Evolutionary conservation across 2,888 invertebrate genomes (phyloP).

Genomic region (Pammene fasciana): DNA sequence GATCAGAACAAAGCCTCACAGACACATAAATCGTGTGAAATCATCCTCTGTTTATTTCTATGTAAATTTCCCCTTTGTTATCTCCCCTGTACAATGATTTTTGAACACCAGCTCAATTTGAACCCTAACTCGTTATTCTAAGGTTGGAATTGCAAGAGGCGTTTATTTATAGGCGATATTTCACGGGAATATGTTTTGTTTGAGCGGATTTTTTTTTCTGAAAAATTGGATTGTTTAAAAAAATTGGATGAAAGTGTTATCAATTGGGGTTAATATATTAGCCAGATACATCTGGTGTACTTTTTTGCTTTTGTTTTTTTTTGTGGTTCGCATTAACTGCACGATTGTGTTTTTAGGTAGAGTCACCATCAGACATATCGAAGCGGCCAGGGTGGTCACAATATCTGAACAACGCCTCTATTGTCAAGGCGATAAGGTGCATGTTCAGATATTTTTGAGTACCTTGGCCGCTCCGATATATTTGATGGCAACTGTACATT

Average conservation of each 20-base stretch:
- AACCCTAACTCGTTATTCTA: not conserved
- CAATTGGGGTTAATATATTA: conserved; percentile 16
- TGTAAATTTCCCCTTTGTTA: conserved; percentile 42
- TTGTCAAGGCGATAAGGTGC: too few species aligned
- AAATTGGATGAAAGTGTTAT: conserved; percentile 26
- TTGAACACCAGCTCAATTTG: not conserved
- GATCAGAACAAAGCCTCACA: conserved; percentile 38
- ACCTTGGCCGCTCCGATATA: too few species aligned
- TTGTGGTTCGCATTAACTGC: not conserved
- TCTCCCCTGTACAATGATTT: conserved; percentile 40
- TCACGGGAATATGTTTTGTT: conserved; percentile 40
- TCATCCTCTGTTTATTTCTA: conserved; percentile 43
- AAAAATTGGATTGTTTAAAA: conserved; percentile 33
- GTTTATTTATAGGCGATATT: conserved; percentile 12
- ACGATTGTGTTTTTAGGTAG: too few species aligned
- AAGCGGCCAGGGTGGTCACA: too few species aligned
- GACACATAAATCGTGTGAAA: conserved; percentile 39
- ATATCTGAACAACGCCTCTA: too few species aligned
- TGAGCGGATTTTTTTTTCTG: conserved; percentile 32
- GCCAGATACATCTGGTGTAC: not conserved
- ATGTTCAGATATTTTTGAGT: too few species aligned
- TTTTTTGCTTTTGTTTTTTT: not conserved
- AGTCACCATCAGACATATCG: too few species aligned
- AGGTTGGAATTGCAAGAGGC: not conserved
- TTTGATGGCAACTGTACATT: too few species aligned